A percentile compares a stretch with the other conserved stretches of the same genome.
Evolutionary conservation across 2,797 vertebrate species (phyloP).

Genomic region (Novumbra hubbsi): DNA sequence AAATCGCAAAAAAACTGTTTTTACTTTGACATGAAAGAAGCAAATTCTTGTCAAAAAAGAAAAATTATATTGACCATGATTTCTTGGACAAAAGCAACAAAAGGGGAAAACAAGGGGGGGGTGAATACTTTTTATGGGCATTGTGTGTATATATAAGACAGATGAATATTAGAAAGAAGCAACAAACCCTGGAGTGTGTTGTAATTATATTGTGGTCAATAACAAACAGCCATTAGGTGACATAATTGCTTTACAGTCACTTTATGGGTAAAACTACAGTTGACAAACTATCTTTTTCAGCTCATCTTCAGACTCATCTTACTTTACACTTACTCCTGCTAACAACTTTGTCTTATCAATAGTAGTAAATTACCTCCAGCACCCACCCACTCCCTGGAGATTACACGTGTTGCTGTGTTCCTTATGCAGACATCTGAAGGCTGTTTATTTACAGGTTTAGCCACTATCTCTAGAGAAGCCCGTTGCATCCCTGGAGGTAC

Average conservation of each 20-base stretch:
- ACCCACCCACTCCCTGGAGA: slow-evolving; percentile 37
- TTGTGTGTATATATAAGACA: no score
- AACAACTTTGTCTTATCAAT: slow-evolving; percentile 40
- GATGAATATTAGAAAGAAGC: no score
- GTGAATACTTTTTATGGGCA: no score
- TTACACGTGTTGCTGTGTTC: slow-evolving; percentile 28
- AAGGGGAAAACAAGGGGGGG: no score
- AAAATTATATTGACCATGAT: no score
- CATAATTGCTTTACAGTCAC: neutral
- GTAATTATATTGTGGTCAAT: neutral
- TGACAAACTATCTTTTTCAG: neutral
- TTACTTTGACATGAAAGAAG: no score
- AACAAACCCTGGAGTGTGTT: no score
- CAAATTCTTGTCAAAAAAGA: no score
- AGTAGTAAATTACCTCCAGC: slow-evolving; percentile 47
- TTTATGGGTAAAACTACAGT: neutral
- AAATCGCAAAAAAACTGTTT: no score
- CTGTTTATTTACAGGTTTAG: slow-evolving; percentile 62
- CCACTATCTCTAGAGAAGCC: slow-evolving; percentile 44
- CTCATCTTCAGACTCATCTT: slow-evolving; percentile 22
- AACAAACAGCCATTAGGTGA: neutral
- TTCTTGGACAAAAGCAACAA: no score
- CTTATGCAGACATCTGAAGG: slow-evolving; percentile 65
- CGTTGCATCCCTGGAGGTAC: slow-evolving; percentile 43
- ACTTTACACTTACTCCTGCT: neutral